These are phyloP conservation scores for Trichonephila clavata DNA, from an alignment of 1,140 invertebrate genomes.

Conservation along the genomic window DNA sequence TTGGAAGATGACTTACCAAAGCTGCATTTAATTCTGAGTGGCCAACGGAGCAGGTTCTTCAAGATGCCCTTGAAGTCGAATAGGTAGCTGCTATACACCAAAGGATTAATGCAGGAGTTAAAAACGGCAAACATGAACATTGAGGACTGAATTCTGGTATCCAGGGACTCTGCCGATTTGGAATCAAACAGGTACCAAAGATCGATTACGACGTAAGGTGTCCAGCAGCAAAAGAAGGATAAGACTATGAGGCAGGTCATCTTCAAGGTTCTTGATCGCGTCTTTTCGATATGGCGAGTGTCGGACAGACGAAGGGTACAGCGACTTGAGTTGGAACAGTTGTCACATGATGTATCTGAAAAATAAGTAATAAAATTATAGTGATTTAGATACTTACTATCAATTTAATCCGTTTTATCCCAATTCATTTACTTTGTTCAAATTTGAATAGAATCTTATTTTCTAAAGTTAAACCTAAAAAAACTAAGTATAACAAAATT, in stretches of 20 bases:
- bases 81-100: slow-evolving; percentile 88
- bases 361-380: not conserved
- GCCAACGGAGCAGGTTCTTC: slow-evolving; percentile 7
- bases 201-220: slow-evolving; percentile 88
- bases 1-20: not conserved
- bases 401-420: too few relatives aligned
- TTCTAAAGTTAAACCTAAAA: too few relatives aligned
- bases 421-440: too few relatives aligned
- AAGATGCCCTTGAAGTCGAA: slow-evolving; percentile 75
- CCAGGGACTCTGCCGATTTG: slow-evolving; percentile 81
- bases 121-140: slow-evolving; percentile 86
- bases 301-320: slow-evolving; percentile 83
- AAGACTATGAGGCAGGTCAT: slow-evolving; percentile 91
- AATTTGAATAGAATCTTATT: too few relatives aligned
- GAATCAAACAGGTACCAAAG: slow-evolving; percentile 84
- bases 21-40: not conserved
- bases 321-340: not conserved
- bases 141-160: slow-evolving; percentile 84
- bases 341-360: not conserved
- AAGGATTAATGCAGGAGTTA: slow-evolving; percentile 89
- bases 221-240: slow-evolving; percentile 90
- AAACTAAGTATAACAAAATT: too few relatives aligned
- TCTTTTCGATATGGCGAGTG: slow-evolving; percentile 84
- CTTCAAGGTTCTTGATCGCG: slow-evolving; percentile 84
- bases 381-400: not conserved